phyloP scores from a whole-genome alignment of 2,113 vertebrate genomes.

The Chrysemys picta region DNA sequence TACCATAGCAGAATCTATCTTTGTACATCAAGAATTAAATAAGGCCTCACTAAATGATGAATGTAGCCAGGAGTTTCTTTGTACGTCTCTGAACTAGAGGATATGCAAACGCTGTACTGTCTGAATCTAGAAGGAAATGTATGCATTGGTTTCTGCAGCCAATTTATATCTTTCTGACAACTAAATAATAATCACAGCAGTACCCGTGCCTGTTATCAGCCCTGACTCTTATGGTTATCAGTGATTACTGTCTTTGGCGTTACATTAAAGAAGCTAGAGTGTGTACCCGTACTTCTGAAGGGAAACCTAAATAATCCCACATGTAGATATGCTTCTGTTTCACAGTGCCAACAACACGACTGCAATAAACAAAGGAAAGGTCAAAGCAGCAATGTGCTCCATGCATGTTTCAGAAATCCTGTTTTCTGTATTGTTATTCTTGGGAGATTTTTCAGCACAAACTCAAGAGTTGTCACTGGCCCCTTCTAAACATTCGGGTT shows the following conservation, averaged over 20 bases:
- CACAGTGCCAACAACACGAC: accelerated
- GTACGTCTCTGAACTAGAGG: background rate
- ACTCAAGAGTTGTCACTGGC: background rate
- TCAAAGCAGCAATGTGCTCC: background rate
- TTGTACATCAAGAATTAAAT: accelerated
- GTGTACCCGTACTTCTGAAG: constrained; percentile 37
- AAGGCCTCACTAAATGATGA: background rate
- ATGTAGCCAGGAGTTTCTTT: background rate
- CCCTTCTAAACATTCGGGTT: background rate
- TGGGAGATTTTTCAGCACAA: background rate
- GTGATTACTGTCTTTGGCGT: constrained; percentile 57
- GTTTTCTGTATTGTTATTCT: too few relatives aligned
- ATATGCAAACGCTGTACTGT: background rate
- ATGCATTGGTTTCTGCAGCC: background rate
- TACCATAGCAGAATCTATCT: background rate
- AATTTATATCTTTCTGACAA: constrained; percentile 8
- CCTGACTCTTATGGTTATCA: constrained; percentile 15
- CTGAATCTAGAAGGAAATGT: background rate
- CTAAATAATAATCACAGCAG: background rate
- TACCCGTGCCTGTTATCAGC: constrained; percentile 46
- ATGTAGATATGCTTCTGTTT: constrained; percentile 6
- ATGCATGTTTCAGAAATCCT: background rate
- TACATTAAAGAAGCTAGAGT: constrained; percentile 21
- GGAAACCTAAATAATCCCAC: constrained; percentile 1
- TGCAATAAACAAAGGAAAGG: background rate